Evolutionary conservation across 2,113 vertebrate genomes (phyloP), one percentile per base, ranked within the genome.

Genomic region (Origma solitaria): DNA sequence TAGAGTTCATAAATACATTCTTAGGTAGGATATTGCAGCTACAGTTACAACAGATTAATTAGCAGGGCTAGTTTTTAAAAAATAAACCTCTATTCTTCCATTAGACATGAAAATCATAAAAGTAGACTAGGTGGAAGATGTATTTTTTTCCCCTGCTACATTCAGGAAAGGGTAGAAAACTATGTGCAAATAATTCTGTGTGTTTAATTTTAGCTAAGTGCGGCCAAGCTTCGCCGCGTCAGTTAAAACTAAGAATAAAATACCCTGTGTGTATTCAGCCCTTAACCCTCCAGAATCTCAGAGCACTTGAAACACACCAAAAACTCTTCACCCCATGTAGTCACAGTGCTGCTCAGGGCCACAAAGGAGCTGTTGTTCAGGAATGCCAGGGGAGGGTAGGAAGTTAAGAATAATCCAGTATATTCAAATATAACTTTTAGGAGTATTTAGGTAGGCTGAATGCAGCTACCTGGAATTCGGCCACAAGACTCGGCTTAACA

Each of bases 291-390:
- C 62, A 65, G 73, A 56, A 61, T 84, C 72, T 81, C 86, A 35
- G 66, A 80, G 80, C 58, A 51, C 69, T 89, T 75, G 83, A 93
- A 88, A 84, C 76, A 75, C 69, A 88, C 76, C 88, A 70, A 91
- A 96, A 91, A 3, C 78, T 91, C 83, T 72, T 92, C 82, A 84
- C 60, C 86, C 69, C 49, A 2, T 77, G 77, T 18, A 93, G 76
- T 75, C 95, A 70, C 61, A 65, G 66, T 3, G 49, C 85, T 88
- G 69, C 81, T 91, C 70, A 22, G 62, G 86, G 65, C 82, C 27
- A 97, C 95, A 97, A 95, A 93, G 94, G 71, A 64, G 82, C 88
- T 89, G 90, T 95, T 96, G 92, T 96, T 93, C 84, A n/a, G 91
- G 80, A 94, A 92, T 38, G 72, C 70, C 77, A 78, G 54, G 1